Evolutionary conservation across 92 coral and sea anemone genomes (phyloP), one percentile per base, ranked within the genome.

Genomic region (Umimayanthus chanpuru): DNA sequence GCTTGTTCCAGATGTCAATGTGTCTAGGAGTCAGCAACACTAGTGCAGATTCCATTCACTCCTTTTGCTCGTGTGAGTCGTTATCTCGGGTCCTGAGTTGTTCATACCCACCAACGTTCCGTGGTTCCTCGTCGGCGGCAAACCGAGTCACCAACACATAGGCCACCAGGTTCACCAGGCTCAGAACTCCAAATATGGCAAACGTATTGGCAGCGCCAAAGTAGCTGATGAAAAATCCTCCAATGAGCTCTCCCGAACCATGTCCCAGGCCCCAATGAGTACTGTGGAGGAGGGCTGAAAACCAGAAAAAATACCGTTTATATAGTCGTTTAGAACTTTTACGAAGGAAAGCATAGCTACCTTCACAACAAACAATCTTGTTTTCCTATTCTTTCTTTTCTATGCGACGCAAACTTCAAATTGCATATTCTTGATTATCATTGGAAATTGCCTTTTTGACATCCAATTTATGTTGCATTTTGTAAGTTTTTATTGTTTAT

Each of bases 181-280:
- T 91, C 21, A 93, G 43, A 14, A 85, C 75, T 80, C 98, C 98
- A 92, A 95, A 95, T 75, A 95, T 44, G 86, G 93, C 92, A 88
- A 95, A 95, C 3, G 98, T 92, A 20, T 73, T 85, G 89, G 94
- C 79, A 6, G 98, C 98, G n/a, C 98, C 98, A 75, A 91, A 88
- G 85, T 90, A 80, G 82, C 92, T 93, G 88, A 95, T 95, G 74
- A 95, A 92, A 77, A 93, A 93, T 6, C 98, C 98, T 75, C 98
- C 98, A 71, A 95, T 88, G 74, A 95, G 95, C 92, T 95, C 98
- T 25, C 98, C 98, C 53, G 96, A 95, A 61, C 98, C 98, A 88
- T 95, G 98, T 30, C 98, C 98, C 77, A 95, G 91, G 67, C 98
- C 98, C 98, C 98, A 95, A 80, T 95, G 98, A 71, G 91, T 95